Evolutionary conservation across 2,797 vertebrate species (phyloP).

Genomic region (Gymnothorax reevesii): DNA sequence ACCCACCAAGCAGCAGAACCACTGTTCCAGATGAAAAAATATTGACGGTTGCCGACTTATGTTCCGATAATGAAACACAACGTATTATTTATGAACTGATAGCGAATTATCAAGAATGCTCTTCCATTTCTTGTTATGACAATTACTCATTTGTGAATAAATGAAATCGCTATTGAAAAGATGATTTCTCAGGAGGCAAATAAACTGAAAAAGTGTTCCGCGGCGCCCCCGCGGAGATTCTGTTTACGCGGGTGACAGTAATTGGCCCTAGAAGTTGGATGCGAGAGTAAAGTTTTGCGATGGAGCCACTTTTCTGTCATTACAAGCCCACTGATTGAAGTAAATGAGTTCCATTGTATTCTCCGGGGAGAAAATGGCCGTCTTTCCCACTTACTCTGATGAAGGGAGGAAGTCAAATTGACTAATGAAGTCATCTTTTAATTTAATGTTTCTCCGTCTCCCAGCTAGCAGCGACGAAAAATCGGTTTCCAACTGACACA

Average conservation of each 20-base stretch:
- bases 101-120: not conserved
- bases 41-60: not conserved
- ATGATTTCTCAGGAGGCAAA: not conserved
- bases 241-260: not conserved
- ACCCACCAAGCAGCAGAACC: not conserved
- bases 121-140: not conserved
- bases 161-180: constrained; percentile 4
- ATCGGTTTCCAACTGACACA: not conserved
- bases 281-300: not conserved
- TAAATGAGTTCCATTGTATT: not conserved
- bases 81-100: not conserved
- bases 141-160: not conserved
- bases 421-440: constrained; percentile 4
- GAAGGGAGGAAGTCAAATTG: constrained; percentile 2
- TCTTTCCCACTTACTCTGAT: not conserved
- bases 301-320: not conserved
- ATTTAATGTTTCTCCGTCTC: not conserved
- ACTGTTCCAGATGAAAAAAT: not conserved
- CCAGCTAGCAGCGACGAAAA: not conserved
- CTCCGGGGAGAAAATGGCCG: not conserved
- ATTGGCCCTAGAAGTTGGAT: not conserved
- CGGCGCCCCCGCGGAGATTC: not conserved
- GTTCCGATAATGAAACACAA: not conserved
- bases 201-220: not conserved
- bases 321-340: not conserved